Percentiles rank a stretch among this genome's conserved stretches.
These are phyloP conservation scores for Myotis planiceps DNA, from an alignment of 2,797 vertebrate species.

Conservation along the genomic window DNA sequence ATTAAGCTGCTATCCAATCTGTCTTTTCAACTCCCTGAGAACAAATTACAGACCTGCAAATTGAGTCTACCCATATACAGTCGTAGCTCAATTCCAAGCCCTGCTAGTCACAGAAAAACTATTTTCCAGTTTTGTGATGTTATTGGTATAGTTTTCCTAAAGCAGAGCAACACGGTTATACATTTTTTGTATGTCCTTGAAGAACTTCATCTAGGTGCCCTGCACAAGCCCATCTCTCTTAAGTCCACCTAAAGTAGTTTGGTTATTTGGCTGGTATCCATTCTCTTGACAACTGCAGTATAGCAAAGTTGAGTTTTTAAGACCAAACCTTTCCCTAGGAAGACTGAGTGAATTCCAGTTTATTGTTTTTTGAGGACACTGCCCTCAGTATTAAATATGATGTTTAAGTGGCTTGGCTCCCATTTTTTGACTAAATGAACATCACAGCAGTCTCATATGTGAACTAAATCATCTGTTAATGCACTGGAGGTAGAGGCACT, in stretches of 20 bases:
- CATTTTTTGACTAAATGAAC: not conserved
- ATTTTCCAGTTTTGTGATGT: not conserved
- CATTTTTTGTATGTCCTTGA: not conserved
- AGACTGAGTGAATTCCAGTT: not conserved
- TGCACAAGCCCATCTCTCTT: not conserved
- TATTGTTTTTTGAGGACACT: not conserved
- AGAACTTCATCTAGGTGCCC: not conserved
- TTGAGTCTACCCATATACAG: conserved; percentile 23
- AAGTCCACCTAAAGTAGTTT: not conserved
- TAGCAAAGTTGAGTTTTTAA: not conserved
- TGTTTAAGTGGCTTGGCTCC: not conserved
- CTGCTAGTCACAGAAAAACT: conserved; percentile 50
- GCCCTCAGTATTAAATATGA: not conserved
- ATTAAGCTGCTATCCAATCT: not conserved
- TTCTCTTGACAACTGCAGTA: not conserved
- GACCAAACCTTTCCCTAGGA: not conserved
- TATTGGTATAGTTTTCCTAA: not conserved
- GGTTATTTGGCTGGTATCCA: not conserved
- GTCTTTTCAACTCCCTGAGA: conserved; percentile 62
- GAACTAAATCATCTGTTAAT: not conserved
- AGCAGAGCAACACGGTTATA: not conserved
- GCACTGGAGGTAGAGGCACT: no score
- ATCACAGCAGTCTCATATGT: not conserved
- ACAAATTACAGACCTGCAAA: conserved; percentile 67
- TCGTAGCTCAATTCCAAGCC: conserved; percentile 38